phyloP scores from a whole-genome alignment of 2,888 invertebrate genomes.

The Meganola albula region DNA sequence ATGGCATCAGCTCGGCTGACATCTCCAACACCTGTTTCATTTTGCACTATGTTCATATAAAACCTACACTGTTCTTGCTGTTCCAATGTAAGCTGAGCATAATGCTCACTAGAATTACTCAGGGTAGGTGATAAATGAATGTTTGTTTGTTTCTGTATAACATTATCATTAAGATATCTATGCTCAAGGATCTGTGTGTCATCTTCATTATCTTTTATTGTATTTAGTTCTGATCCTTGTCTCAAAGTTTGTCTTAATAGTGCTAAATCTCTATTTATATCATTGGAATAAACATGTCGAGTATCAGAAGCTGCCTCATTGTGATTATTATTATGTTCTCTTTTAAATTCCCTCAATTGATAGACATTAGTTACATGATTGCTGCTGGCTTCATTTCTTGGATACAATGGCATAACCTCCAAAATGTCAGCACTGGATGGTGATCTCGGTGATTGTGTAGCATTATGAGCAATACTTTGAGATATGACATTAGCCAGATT shows the following conservation, averaged over 20 bases:
- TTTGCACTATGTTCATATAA: conserved; percentile 66
- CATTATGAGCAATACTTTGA: conserved; percentile 35
- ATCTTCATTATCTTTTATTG: conserved; percentile 63
- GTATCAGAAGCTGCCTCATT: conserved; percentile 40
- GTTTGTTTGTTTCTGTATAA: conserved; percentile 26
- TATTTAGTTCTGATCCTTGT: conserved; percentile 54
- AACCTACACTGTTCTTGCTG: conserved; percentile 46
- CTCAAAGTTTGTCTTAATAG: conserved; percentile 55
- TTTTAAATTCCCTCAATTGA: conserved; percentile 74
- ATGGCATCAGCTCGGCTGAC: conserved; percentile 40
- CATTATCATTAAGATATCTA: conserved; percentile 48
- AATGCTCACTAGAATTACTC: conserved; percentile 68
- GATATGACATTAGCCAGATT: conserved; percentile 39
- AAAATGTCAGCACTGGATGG: conserved; percentile 76
- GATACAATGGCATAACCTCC: conserved; percentile 74
- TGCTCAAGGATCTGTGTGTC: conserved; percentile 56
- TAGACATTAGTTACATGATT: conserved; percentile 76
- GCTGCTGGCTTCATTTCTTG: conserved; percentile 49
- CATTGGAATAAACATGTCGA: conserved; percentile 63
- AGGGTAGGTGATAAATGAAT: conserved; percentile 59
- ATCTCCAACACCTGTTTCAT: conserved; percentile 40
- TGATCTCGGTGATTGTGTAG: conserved; percentile 63
- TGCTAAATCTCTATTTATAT: conserved; percentile 63
- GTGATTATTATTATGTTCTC: conserved; percentile 72
- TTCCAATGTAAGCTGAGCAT: conserved; percentile 63